Evolutionary conservation across 2,888 invertebrate genomes (phyloP).

Genomic region (Stramonita haemastoma): DNA sequence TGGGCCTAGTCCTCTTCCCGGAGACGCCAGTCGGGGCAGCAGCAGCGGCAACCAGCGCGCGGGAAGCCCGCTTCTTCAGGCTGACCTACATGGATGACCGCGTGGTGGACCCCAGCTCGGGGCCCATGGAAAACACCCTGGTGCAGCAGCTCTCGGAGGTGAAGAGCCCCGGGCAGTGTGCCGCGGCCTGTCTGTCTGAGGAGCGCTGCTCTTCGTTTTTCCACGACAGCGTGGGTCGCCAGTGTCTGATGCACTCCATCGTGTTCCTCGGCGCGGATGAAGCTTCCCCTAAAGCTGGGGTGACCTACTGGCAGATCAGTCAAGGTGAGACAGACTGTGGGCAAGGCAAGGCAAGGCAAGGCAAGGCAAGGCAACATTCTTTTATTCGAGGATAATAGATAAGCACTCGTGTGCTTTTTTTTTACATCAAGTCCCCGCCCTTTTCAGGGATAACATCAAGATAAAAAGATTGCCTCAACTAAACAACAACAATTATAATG

Average conservation of each 20-base stretch:
- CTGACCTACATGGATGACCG: constrained; percentile 36
- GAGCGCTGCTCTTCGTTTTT: constrained; percentile 42
- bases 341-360: no score
- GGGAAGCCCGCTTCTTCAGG: constrained; percentile 29
- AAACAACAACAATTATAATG: no score
- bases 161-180: constrained; percentile 23
- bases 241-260: constrained; percentile 42
- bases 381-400: no score
- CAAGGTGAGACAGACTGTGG: constrained; percentile 37
- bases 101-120: constrained; percentile 8
- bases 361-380: no score
- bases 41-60: not conserved
- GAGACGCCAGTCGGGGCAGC: no score
- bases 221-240: not conserved
- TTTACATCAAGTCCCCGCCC: no score
- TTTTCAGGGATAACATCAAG: no score
- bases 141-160: not conserved
- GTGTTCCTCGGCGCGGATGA: constrained; percentile 36
- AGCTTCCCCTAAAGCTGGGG: constrained; percentile 8
- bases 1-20: no score
- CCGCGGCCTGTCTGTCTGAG: constrained; percentile 31
- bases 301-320: constrained; percentile 43
- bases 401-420: no score
- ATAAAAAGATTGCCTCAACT: no score
- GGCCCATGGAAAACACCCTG: constrained; percentile 5